A percentile compares a stretch with the other conserved stretches of the same genome.
These are phyloP conservation scores for Patella vulgata DNA, from an alignment of 1,140 invertebrate genomes.

Conservation along the genomic window DNA sequence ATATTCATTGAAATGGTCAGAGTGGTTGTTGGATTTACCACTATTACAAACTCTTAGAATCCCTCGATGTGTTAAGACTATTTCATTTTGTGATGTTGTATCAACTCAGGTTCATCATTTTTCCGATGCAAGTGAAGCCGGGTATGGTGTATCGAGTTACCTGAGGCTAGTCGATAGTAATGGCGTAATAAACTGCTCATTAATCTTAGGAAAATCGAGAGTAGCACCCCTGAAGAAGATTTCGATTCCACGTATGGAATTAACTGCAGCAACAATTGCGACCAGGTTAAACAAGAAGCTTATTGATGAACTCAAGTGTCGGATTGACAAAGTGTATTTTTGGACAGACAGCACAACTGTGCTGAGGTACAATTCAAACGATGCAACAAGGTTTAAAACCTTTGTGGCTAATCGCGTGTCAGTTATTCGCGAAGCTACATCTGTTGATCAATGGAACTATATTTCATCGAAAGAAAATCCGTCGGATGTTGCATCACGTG, in stretches of 20 bases:
- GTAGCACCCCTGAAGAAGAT: slow-evolving; percentile 34
- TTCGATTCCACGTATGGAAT: slow-evolving; percentile 68
- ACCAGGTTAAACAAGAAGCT: slow-evolving; percentile 14
- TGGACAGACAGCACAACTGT: slow-evolving; percentile 33
- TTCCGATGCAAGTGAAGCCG: slow-evolving; percentile 3
- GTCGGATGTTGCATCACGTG: slow-evolving; percentile 15
- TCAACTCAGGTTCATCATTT: slow-evolving; percentile 13
- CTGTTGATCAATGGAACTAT: slow-evolving; percentile 22
- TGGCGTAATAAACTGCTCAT: slow-evolving; percentile 1
- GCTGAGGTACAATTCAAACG: slow-evolving; percentile 23
- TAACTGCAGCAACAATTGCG: slow-evolving; percentile 63
- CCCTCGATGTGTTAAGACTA: slow-evolving; percentile 13
- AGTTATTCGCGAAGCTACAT: slow-evolving; percentile 23
- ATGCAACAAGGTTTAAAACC: slow-evolving; percentile 16
- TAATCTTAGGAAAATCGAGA: slow-evolving; percentile 61
- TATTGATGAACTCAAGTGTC: slow-evolving; percentile 14
- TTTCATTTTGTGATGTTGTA: slow-evolving; percentile 3
- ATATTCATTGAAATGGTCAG: slow-evolving; percentile 13
- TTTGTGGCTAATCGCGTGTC: slow-evolving; percentile 35
- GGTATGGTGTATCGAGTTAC: slow-evolving; percentile 16
- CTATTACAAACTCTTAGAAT: slow-evolving; percentile 10
- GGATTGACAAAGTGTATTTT: slow-evolving; percentile 3
- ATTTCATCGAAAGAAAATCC: slow-evolving; percentile 14
- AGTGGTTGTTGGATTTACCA: slow-evolving; percentile 15
- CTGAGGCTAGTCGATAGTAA: slow-evolving; percentile 9